Conservation (phyloP, 2,113 vertebrate genomes). For the Lates calcarifer region DNA sequence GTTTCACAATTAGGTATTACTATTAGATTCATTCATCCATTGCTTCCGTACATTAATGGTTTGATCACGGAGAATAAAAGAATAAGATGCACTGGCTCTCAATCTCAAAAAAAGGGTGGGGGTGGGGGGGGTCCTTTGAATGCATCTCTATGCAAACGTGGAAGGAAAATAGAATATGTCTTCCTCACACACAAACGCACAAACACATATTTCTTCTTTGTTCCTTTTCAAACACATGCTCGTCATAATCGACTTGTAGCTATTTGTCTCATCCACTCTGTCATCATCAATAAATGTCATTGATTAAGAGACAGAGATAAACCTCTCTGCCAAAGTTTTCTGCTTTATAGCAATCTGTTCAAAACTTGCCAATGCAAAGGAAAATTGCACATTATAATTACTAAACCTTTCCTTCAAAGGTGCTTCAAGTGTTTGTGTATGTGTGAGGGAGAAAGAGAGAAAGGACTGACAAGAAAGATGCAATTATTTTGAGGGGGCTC, state of each 20-base stretch:
- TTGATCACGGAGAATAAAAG: not conserved
- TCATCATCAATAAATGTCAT: slow-evolving; percentile 53
- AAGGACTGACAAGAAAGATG: slow-evolving; percentile 61
- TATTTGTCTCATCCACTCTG: slow-evolving; percentile 38
- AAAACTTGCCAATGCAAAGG: slow-evolving; percentile 28
- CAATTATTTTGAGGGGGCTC: slow-evolving; percentile 69
- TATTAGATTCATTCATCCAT: not conserved
- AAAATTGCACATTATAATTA: slow-evolving; percentile 49
- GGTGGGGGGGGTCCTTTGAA: too few species aligned
- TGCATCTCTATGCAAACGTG: not conserved
- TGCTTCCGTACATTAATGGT: not conserved
- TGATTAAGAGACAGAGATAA: slow-evolving; percentile 40
- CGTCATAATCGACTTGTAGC: slow-evolving; percentile 42
- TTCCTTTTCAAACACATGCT: slow-evolving; percentile 37
- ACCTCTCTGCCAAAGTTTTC: slow-evolving; percentile 45
- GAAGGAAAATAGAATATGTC: not conserved
- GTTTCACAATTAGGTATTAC: not conserved
- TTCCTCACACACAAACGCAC: slow-evolving; percentile 1
- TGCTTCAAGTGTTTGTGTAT: slow-evolving; percentile 25
- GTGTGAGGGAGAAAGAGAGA: slow-evolving; percentile 31
- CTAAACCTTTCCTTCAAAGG: slow-evolving; percentile 52
- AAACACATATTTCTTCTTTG: not conserved
- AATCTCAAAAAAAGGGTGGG: not conserved
- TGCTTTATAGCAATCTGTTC: slow-evolving; percentile 21
- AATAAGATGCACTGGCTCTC: not conserved